Base-by-base conservation (phyloP, 1,140 invertebrate genomes). In the Drosophila watanabei region DNA sequence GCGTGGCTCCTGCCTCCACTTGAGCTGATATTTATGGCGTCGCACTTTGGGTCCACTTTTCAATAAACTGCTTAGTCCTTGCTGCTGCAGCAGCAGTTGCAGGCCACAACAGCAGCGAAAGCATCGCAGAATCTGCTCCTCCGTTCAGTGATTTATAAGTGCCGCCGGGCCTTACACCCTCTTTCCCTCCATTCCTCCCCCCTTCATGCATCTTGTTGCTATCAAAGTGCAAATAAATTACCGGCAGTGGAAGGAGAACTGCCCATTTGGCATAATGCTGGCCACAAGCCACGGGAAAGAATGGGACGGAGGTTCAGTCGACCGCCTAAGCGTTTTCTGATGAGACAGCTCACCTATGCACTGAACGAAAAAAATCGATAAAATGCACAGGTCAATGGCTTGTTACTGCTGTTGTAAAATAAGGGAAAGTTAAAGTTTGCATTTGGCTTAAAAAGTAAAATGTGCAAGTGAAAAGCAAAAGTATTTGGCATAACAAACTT, bases 141-240 rank as follows among this genome's bases (percentile, higher is more conserved):
- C 41, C 18, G 33, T 64, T 52, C 59, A 18, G 79, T 88, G 84
- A 88, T 88, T 88, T 88, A 88, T 89, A 84, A 75, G 68, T 61
- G 77, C 43, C 35, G 73, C 43, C 35, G 73, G 65, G 14, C 24
- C 30, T 39, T 45, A 16, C 51, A 41, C 58, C 16, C 59, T 3
- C 37, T 24, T n/a, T 11, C 33, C 59, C 33, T 1, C 24, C 32
- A 24, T n/a, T 11, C 33, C 59, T 28, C 0, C 24, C 45, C 51
- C 4, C 39, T 45, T 16, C 16, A 63, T 88, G 88, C 88, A 88
- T 91, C 88, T 91, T 92, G 76, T 92, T 86, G 82, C 84, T 86
- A 89, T 92, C 89, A 89, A 92, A 92, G 75, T 63, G 82, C 79
- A 89, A 75, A 92, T 92, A 92, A 92, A 92, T 92, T 89, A 89